phyloP scores from a whole-genome alignment of 2,113 vertebrate genomes.

The Brachionichthys hirsutus region DNA sequence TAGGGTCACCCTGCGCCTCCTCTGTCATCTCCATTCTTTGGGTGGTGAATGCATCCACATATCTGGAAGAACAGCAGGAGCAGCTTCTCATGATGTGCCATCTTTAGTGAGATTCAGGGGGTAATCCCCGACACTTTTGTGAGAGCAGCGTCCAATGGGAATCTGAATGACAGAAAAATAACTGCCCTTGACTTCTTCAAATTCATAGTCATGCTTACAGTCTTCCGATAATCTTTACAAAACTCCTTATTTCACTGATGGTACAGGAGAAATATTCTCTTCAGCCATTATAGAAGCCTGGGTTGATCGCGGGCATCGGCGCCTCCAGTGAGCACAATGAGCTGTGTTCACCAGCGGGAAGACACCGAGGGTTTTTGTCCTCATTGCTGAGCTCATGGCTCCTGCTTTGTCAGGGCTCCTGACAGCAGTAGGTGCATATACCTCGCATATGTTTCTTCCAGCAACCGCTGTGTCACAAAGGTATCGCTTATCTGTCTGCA shows the following conservation, averaged over 20 bases:
- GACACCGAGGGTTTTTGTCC: constrained; percentile 3
- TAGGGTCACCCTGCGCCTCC: neutral
- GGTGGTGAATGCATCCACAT: neutral
- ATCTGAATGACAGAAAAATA: constrained; percentile 3
- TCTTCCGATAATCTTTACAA: constrained; percentile 9
- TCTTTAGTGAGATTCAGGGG: constrained; percentile 22
- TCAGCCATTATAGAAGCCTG: neutral
- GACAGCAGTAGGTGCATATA: constrained; percentile 1
- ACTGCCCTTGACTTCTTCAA: constrained; percentile 15
- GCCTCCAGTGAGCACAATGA: constrained; percentile 5
- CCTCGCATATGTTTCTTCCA: constrained; percentile 4
- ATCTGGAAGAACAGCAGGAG: constrained; percentile 10
- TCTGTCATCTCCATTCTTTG: constrained; percentile 30
- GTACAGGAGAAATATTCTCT: neutral
- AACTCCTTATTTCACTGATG: neutral
- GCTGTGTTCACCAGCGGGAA: constrained; percentile 9
- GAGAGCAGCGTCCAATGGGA: neutral
- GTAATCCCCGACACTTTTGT: constrained; percentile 4
- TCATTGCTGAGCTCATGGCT: neutral
- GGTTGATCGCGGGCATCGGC: constrained; percentile 9
- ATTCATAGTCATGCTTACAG: constrained; percentile 6
- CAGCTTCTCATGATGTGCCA: constrained; percentile 24
- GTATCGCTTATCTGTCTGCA: constrained; percentile 11
- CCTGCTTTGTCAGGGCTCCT: constrained; percentile 8
- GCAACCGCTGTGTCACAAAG: constrained; percentile 15